Conservation (phyloP, 2,888 invertebrate species). For the Auanema sp. region DNA sequence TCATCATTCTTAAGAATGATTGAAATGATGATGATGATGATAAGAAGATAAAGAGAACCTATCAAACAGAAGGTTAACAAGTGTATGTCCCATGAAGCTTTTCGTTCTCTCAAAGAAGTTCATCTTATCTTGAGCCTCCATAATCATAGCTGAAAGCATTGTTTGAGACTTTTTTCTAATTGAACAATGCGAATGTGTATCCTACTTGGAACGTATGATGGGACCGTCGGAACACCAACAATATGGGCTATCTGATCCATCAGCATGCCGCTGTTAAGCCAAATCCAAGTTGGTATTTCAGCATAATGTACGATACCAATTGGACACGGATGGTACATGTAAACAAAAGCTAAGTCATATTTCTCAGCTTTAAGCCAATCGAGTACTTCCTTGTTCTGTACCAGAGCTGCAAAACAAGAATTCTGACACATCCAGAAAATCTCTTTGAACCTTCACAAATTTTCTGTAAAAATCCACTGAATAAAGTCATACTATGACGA, state of each 20-base stretch:
- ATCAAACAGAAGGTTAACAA: constrained; percentile 20
- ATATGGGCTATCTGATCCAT: constrained; percentile 45
- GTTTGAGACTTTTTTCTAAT: neutral
- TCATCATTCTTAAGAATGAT: constrained; percentile 15
- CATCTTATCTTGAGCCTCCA: constrained; percentile 47
- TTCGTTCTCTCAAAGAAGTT: constrained; percentile 43
- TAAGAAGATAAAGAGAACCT: neutral
- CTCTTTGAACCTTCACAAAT: neutral
- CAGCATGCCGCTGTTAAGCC: constrained; percentile 48
- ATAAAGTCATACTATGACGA: neutral
- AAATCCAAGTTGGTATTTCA: constrained; percentile 41
- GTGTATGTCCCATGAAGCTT: constrained; percentile 43
- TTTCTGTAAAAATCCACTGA: neutral
- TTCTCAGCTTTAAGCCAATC: constrained; percentile 24
- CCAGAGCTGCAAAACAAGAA: no score
- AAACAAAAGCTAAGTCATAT: constrained; percentile 45
- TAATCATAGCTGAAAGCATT: constrained; percentile 35
- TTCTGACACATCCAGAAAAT: no score
- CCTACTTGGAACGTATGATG: constrained; percentile 47
- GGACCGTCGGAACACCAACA: constrained; percentile 48
- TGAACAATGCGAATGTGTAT: neutral
- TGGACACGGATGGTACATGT: constrained; percentile 34
- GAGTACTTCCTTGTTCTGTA: constrained; percentile 27
- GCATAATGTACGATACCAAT: constrained; percentile 33
- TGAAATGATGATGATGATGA: neutral